phyloP scores from a whole-genome alignment of 1,140 invertebrate species.

The Drosophila paulistorum region DNA sequence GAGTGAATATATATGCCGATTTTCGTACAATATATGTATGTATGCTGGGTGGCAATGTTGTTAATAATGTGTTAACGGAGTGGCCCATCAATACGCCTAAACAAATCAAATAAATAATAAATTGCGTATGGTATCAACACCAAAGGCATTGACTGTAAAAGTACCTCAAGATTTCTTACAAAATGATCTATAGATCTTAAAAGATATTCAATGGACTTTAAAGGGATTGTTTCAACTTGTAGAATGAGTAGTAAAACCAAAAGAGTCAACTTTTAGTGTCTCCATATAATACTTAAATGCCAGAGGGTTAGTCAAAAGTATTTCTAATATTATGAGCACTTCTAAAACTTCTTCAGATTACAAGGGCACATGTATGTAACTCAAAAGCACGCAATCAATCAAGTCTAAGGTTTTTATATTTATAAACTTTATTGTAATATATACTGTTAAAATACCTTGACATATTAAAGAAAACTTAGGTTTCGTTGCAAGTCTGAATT shows the following conservation, averaged over 20 bases:
- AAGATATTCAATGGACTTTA: background rate
- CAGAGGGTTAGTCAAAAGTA: too few relatives aligned
- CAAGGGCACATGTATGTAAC: too few relatives aligned
- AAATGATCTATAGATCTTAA: background rate
- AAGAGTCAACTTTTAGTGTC: background rate
- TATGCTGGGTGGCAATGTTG: slow-evolving; percentile 46
- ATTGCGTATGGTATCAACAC: background rate
- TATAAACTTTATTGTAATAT: too few relatives aligned
- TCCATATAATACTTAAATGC: background rate
- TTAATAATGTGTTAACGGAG: slow-evolving; percentile 63
- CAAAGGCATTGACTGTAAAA: background rate
- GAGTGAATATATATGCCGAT: slow-evolving; percentile 6
- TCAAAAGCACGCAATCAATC: too few relatives aligned
- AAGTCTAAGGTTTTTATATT: too few relatives aligned
- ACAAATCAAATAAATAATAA: slow-evolving; percentile 42
- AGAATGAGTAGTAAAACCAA: background rate
- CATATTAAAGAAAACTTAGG: too few relatives aligned
- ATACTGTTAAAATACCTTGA: too few relatives aligned
- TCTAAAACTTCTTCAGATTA: too few relatives aligned
- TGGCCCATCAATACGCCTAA: slow-evolving; percentile 15
- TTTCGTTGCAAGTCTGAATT: too few relatives aligned
- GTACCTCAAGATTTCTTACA: background rate
- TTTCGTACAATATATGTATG: slow-evolving; percentile 14
- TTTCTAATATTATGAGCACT: too few relatives aligned
- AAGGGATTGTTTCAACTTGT: background rate